Base-by-base conservation (phyloP, 2,888 invertebrate species). In the Lepidonotus clava region DNA sequence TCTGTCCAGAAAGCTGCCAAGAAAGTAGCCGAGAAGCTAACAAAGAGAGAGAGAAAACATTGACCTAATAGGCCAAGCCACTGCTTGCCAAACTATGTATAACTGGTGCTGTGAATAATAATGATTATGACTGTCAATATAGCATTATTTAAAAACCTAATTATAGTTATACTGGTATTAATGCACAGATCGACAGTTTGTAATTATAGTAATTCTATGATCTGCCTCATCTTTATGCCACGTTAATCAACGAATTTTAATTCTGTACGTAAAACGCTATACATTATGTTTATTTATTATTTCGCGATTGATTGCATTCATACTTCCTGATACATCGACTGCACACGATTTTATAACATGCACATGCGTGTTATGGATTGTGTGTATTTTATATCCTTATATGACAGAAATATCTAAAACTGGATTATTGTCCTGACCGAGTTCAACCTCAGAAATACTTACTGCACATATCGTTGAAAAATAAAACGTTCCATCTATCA, bases 21-120 rank as follows among this genome's bases (percentile, higher is more conserved):
- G 11, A 24, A 28, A 32, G 61, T 28, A 32, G 24, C 61, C 0
- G 28, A 18, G 11, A 24, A 28, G 61, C 61, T 61, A 61, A 4
- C 61, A 5, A 32, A 11, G 0, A 61, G 5, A 61, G 61, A 61
- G n/a, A n/a, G n/a, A n/a, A n/a, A n/a, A n/a, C n/a, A n/a, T n/a
- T n/a, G n/a, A n/a, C n/a, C n/a, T n/a, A n/a, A 28, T 28, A 61
- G 61, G 28, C 28, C 28, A n/a, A n/a, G 61, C 61, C 61, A 2
- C 14, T 24, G 61, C 61, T 24, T 61, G 61, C 61, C 61, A 24
- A 11, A 36, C 34, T 36, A 71, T 71, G 34, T 71, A 71, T 71
- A 71, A 34, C 38, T 71, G 71, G 71, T 71, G 71, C 71, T 71
- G 71, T 71, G 71, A 71, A 71, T 71, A n/a, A n/a, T n/a, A 71